phyloP scores from a whole-genome alignment of 1,140 invertebrate genomes.

The Drosophila murphyi region DNA sequence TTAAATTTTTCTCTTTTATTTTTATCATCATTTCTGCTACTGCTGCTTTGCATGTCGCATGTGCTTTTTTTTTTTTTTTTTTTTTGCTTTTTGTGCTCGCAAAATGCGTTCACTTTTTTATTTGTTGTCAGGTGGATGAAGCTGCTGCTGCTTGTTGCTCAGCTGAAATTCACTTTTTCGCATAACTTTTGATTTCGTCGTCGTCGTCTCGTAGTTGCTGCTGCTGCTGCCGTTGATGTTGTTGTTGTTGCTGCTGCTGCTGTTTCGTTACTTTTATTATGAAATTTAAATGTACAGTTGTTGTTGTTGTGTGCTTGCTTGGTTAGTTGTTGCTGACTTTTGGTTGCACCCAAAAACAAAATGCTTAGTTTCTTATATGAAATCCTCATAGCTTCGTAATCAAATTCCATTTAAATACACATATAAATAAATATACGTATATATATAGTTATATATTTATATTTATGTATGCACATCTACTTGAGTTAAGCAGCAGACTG shows the following conservation, averaged over 20 bases:
- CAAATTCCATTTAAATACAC: slow-evolving; percentile 48
- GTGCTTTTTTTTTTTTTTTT: background rate
- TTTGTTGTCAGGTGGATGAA: slow-evolving; percentile 50
- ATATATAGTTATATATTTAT: too few species aligned
- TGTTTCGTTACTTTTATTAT: slow-evolving; percentile 66
- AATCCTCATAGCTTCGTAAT: slow-evolving; percentile 53
- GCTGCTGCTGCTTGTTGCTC: slow-evolving; percentile 21
- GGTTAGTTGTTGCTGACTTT: slow-evolving; percentile 26
- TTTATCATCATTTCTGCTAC: background rate
- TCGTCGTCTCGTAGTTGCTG: slow-evolving; percentile 9
- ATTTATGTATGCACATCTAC: slow-evolving; percentile 1
- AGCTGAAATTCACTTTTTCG: slow-evolving; percentile 63
- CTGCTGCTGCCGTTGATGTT: too few species aligned
- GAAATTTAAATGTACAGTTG: slow-evolving; percentile 55
- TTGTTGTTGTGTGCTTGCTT: slow-evolving; percentile 21
- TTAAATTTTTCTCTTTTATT: slow-evolving; percentile 1
- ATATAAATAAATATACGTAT: background rate
- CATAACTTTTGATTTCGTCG: slow-evolving; percentile 66
- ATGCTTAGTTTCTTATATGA: slow-evolving; percentile 55
- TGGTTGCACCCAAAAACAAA: slow-evolving; percentile 47
- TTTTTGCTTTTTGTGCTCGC: slow-evolving; percentile 2
- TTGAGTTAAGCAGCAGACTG: slow-evolving; percentile 3
- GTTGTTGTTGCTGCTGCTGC: slow-evolving; percentile 24
- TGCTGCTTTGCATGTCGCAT: slow-evolving; percentile 35
- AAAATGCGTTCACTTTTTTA: slow-evolving; percentile 43